Conservation (phyloP, 2,113 vertebrate species). For the Morone saxatilis region DNA sequence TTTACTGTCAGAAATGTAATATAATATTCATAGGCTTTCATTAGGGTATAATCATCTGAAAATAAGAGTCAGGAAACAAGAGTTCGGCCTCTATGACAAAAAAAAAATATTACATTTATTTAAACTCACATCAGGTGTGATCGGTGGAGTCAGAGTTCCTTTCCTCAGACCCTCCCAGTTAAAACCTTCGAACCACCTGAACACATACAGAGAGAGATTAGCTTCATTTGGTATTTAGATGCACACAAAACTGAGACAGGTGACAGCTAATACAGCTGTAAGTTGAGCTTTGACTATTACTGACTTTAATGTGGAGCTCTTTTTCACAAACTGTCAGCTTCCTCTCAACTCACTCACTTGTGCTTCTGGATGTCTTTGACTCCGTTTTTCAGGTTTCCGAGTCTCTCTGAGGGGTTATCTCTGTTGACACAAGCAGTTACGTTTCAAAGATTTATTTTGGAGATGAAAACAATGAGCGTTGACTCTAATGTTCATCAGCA, state of each 20-base stretch:
- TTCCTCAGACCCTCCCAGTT: slow-evolving; percentile 98
- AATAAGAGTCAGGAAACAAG: too few species aligned
- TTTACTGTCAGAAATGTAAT: too few species aligned
- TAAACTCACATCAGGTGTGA: slow-evolving; percentile 92
- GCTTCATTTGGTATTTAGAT: background rate
- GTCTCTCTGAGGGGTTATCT: slow-evolving; percentile 96
- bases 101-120: background rate
- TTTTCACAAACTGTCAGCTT: background rate
- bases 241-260: background rate
- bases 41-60: too few species aligned
- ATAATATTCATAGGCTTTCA: too few species aligned
- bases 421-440: slow-evolving; percentile 68
- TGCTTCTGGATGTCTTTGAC: slow-evolving; percentile 99
- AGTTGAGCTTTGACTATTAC: background rate
- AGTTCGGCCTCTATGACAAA: background rate
- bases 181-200: slow-evolving; percentile 98
- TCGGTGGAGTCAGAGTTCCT: slow-evolving; percentile 95
- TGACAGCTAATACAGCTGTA: background rate
- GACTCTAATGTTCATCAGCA: background rate
- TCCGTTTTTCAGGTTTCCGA: slow-evolving; percentile 97
- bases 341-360: slow-evolving; percentile 88
- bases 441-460: background rate
- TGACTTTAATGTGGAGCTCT: background rate
- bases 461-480: background rate
- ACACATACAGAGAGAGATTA: slow-evolving; percentile 20